phyloP scores from a whole-genome alignment of 2,888 invertebrate genomes.

The Fabriciana adippe region DNA sequence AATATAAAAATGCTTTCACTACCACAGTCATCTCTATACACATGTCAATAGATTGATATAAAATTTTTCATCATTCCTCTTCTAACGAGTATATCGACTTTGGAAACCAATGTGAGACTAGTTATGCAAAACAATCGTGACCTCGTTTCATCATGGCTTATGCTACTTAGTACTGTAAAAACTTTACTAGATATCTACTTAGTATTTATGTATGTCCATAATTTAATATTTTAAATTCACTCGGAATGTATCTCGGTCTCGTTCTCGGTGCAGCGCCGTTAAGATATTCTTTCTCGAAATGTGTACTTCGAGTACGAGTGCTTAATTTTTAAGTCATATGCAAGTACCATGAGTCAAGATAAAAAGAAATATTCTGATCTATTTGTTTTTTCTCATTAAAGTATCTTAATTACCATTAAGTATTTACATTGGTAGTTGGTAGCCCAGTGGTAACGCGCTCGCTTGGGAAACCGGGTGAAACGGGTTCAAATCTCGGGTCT shows the following conservation, averaged over 20 bases:
- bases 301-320: slow-evolving; percentile 16
- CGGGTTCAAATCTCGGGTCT: no score
- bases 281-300: slow-evolving; percentile 17
- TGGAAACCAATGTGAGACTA: slow-evolving; percentile 36
- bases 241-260: slow-evolving; percentile 18
- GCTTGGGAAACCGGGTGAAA: no score
- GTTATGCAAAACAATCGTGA: slow-evolving; percentile 51
- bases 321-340: neutral
- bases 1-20: no score
- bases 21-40: no score
- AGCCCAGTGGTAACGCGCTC: no score
- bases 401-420: no score
- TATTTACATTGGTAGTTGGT: no score
- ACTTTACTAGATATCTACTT: slow-evolving; percentile 34
- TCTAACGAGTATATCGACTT: neutral
- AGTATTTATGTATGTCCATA: slow-evolving; percentile 33
- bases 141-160: slow-evolving; percentile 45
- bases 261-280: slow-evolving; percentile 4
- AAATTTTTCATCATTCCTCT: neutral
- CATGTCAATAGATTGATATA: neutral
- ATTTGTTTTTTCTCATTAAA: no score
- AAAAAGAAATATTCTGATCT: no score
- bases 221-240: slow-evolving; percentile 37
- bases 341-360: no score
- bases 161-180: slow-evolving; percentile 38